Evolutionary conservation across 2,888 invertebrate genomes (phyloP), one percentile per base, ranked within the genome.

Genomic region (Palloptera scutellata): DNA sequence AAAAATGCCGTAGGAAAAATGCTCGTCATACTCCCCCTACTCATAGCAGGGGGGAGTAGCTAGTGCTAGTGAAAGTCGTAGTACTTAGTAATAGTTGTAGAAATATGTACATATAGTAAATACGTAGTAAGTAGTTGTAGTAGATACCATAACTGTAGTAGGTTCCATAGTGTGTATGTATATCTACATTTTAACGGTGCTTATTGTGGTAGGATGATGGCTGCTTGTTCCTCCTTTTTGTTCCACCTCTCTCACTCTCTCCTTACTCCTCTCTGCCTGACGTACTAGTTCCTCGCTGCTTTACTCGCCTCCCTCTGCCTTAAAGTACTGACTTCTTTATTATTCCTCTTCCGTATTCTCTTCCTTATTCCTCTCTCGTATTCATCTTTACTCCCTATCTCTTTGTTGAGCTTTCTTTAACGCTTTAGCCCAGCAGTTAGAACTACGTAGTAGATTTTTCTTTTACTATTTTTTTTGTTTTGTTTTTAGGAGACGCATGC

Each of bases 401-500:
- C n/a, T 45, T 17, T 53, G 4, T 4, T n/a, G 17, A 17, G 12
- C 15, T 11, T 40, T 40, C 41, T 42, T 17, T 51, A 11, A n/a
- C 54, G 12, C 15, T 12, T 42, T 19, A 12, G 13, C 15, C 55
- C 55, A 11, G 52, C 19, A 5, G 6, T 13, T 60, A 57, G 58
- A 57, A 64, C 51, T 66, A 45, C 45, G 48, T 61, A 53, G 54
- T 61, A 55, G 45, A 45, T 53, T 61, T 48, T 54, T 41, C 12
- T 19, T 59, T 40, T 59, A 20, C 20, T 55, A 9, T 55, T 55
- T 55, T 30, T 3, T 11, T 55, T 19, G 20, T 55, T 1, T 55
- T 55, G 20, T 6, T 30, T 30, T 48, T 48, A n/a, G 55, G 60
- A 19, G 41, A 51, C 62, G 67, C 67, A 61, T 65, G 65, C 67